phyloP scores from a whole-genome alignment of 2,113 vertebrate genomes.

The Oophaga pumilio region DNA sequence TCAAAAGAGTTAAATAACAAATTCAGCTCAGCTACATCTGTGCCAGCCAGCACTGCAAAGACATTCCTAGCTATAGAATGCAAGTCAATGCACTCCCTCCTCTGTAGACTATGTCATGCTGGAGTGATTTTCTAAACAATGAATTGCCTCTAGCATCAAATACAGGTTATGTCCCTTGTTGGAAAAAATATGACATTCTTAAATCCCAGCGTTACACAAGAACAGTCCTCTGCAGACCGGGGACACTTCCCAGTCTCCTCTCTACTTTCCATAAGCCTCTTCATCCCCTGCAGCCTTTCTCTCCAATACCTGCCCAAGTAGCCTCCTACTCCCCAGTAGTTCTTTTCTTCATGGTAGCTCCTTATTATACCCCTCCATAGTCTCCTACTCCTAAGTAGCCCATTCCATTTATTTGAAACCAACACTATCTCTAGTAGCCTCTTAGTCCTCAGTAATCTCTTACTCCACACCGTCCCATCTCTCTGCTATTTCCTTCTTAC shows the following conservation, averaged over 20 bases:
- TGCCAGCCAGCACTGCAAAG: background rate
- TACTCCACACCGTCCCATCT: too few relatives aligned
- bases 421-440: background rate
- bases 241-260: background rate
- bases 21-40: conserved; percentile 3
- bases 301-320: background rate
- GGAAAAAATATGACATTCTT: background rate
- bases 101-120: background rate
- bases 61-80: conserved; percentile 13
- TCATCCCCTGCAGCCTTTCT: background rate
- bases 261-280: background rate
- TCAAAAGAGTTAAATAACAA: background rate
- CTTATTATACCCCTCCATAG: background rate
- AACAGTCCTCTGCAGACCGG: background rate
- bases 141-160: conserved; percentile 12
- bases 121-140: conserved; percentile 20
- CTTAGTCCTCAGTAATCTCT: too few relatives aligned
- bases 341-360: background rate
- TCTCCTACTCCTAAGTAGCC: background rate
- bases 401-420: background rate
- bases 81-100: background rate
- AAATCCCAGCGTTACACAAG: background rate
- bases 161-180: background rate
- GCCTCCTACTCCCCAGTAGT: background rate
- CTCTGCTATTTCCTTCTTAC: background rate